phyloP scores from a whole-genome alignment of 2,888 invertebrate genomes.

The Lobophora halterata region DNA sequence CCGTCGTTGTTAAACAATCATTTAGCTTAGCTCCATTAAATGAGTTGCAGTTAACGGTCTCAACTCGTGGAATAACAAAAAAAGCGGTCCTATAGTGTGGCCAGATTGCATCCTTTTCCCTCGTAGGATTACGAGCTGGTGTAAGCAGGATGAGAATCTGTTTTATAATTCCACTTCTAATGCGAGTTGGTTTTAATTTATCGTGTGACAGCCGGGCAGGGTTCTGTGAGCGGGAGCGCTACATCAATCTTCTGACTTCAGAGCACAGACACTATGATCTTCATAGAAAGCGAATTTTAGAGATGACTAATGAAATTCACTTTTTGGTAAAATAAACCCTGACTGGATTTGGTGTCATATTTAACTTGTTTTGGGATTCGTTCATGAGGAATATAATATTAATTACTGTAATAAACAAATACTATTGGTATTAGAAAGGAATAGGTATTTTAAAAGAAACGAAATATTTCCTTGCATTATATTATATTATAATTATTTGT shows the following conservation, averaged over 20 bases:
- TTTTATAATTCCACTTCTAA: constrained; percentile 66
- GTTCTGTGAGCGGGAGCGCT: constrained; percentile 58
- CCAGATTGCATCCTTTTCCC: constrained; percentile 60
- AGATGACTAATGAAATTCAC: constrained; percentile 34
- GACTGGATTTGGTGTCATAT: no score
- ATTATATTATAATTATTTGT: no score
- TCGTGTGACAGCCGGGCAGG: constrained; percentile 70
- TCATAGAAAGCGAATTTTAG: constrained; percentile 50
- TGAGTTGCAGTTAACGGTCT: constrained; percentile 70
- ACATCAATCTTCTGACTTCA: constrained; percentile 66
- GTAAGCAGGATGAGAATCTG: constrained; percentile 59
- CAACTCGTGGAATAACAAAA: constrained; percentile 66
- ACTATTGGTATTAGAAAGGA: no score
- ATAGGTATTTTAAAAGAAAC: no score
- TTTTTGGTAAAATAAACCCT: no score
- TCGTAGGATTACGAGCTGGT: constrained; percentile 44
- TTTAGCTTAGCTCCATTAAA: constrained; percentile 60
- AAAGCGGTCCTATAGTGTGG: constrained; percentile 64
- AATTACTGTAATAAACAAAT: no score
- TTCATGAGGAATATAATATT: no score
- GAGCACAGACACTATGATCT: constrained; percentile 27
- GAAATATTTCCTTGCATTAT: no score
- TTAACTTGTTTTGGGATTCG: no score
- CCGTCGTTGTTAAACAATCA: constrained; percentile 13
- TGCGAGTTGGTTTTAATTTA: constrained; percentile 76